Evolutionary conservation across 2,797 vertebrate genomes (phyloP).

Genomic region (Polyboroides typus): DNA sequence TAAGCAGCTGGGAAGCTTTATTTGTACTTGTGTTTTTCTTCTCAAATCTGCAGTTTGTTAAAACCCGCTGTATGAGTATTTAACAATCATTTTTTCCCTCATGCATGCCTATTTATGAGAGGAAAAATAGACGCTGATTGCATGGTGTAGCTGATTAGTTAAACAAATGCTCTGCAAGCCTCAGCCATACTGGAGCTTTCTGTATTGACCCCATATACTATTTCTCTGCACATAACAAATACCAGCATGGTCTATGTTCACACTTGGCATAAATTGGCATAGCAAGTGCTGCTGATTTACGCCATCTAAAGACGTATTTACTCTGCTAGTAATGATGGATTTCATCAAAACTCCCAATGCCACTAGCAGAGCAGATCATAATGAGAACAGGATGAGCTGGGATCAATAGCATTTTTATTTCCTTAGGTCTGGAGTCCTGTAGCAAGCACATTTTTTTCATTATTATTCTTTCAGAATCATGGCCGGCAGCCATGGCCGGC

Average conservation of each 20-base stretch:
- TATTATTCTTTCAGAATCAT: neutral
- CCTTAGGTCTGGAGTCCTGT: neutral
- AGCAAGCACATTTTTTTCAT: neutral
- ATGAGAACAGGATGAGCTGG: slow-evolving; percentile 2
- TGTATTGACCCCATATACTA: neutral
- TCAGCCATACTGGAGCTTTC: neutral
- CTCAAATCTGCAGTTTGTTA: slow-evolving; percentile 19
- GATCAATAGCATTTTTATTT: slow-evolving; percentile 45
- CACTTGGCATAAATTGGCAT: neutral
- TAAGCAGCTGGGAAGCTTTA: slow-evolving; percentile 8
- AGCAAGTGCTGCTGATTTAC: neutral
- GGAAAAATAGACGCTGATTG: slow-evolving; percentile 61
- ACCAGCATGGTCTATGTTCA: neutral
- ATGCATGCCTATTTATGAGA: slow-evolving; percentile 4
- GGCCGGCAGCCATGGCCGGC: neutral
- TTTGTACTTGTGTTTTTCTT: neutral
- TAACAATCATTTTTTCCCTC: slow-evolving; percentile 28
- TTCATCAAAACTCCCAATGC: slow-evolving; percentile 2
- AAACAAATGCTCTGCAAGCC: neutral
- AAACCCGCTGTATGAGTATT: slow-evolving; percentile 28
- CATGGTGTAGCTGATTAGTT: slow-evolving; percentile 1
- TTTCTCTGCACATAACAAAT: neutral
- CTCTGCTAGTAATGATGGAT: neutral
- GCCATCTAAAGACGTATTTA: neutral
- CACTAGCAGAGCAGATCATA: neutral